Evolutionary conservation across 2,888 invertebrate species (phyloP).

Genomic region (Drosophila demipolita): DNA sequence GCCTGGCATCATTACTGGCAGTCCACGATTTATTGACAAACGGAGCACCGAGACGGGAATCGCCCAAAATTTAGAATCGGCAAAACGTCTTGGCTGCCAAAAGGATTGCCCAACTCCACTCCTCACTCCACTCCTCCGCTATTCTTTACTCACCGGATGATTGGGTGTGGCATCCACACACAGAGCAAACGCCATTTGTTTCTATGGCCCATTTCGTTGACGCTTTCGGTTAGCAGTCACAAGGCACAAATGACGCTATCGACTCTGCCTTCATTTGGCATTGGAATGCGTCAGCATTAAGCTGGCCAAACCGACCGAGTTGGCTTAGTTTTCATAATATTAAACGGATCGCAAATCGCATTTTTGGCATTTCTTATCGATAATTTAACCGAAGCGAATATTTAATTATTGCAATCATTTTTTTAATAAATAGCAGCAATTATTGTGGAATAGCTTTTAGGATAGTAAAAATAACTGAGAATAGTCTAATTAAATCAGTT

Average conservation of each 20-base stretch:
- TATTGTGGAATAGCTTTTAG: not conserved
- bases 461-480: not conserved
- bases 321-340: not conserved
- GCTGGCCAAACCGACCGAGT: not conserved
- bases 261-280: slow-evolving; percentile 14
- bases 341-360: not conserved
- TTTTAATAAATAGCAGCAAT: not conserved
- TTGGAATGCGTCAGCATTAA: slow-evolving; percentile 56
- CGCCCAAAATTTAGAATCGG: slow-evolving; percentile 78
- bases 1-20: slow-evolving; percentile 79
- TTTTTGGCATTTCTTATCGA: not conserved
- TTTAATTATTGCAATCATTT: not conserved
- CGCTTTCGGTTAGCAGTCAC: slow-evolving; percentile 58
- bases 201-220: slow-evolving; percentile 73
- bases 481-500: not conserved
- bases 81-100: slow-evolving; percentile 74
- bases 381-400: not conserved
- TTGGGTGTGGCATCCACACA: slow-evolving; percentile 63
- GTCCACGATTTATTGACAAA: slow-evolving; percentile 85
- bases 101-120: slow-evolving; percentile 60
- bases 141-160: not conserved
- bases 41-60: slow-evolving; percentile 54
- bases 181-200: slow-evolving; percentile 67
- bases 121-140: not conserved
- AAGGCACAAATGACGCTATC: slow-evolving; percentile 58